Evolutionary conservation across 2,888 invertebrate species (phyloP).

Genomic region (Cephus spinipes): DNA sequence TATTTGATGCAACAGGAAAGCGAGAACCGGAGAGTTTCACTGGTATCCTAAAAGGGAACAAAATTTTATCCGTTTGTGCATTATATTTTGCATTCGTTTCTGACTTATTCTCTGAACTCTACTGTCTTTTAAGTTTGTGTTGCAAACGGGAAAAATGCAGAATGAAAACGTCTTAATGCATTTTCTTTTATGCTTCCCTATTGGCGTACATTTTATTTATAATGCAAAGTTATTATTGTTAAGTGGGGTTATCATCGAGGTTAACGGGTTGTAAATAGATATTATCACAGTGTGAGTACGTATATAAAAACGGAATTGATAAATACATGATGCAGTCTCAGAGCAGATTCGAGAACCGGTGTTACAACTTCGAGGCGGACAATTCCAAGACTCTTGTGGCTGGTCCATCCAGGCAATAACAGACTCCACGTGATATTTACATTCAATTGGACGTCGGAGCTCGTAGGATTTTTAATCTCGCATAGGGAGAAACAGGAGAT

Average conservation of each 20-base stretch:
- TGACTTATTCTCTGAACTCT: background rate
- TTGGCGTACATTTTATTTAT: background rate
- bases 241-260: background rate
- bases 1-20: background rate
- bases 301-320: background rate
- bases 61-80: background rate
- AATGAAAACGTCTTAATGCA: no score
- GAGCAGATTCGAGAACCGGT: background rate
- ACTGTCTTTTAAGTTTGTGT: no score
- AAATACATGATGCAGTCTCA: background rate
- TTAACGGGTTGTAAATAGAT: background rate
- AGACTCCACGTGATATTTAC: background rate
- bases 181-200: background rate
- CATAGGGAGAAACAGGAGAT: conserved; percentile 12
- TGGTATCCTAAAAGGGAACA: background rate
- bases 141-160: no score
- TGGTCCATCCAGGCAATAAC: background rate
- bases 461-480: no score
- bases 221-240: background rate
- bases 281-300: background rate
- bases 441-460: background rate
- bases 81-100: background rate
- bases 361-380: background rate
- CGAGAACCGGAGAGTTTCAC: background rate
- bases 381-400: background rate